Evolutionary conservation across 1,140 invertebrate species (phyloP), one percentile per base, ranked within the genome.

Genomic region (Phymastichus coffea): DNA sequence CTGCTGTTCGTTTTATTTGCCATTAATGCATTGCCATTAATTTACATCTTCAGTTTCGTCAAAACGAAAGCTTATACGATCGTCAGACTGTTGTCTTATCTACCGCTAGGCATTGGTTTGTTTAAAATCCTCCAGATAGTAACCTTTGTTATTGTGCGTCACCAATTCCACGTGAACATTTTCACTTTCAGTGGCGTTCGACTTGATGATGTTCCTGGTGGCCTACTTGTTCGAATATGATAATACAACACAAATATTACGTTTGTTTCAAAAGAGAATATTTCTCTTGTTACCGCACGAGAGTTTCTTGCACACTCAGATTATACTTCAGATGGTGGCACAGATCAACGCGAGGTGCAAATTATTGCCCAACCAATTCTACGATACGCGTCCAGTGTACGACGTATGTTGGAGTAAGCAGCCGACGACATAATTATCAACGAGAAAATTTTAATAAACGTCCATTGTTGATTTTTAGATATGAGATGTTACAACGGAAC

Each of bases 261-360:
- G 73, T 1, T 40, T 46, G 12, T 57, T 77, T 35, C 73, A 78
- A 35, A 77, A 74, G 41, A 37, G 28, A 10, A 2, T 76, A 19
- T 75, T 78, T 43, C 68, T 69, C 20, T 22, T 79, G 4, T 44
- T 77, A 43, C 78, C 78, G 3, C 70, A 79, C 28, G 33, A 78
- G 38, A 78, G 74, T 55, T 71, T 77, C 9, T 75, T 75, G 28
- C 73, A 78, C 25, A 76, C 74, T 43, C 72, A 76, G 52, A 20
- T 69, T 2, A 64, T 70, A 2, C 78, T 79, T 40, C 71, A 69
- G 22, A 26, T 44, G 0, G 64, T 60, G 22, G 71, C 76, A 2
- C 9, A 60, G 10, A 53, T 62, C 52, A 80, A 78, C 61, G 70
- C 76, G 2, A 69, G 70, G 23, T 80, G 77, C 33, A 66, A 72